Conservation (phyloP, 2,888 invertebrate genomes). For the Oscheius sp. region DNA sequence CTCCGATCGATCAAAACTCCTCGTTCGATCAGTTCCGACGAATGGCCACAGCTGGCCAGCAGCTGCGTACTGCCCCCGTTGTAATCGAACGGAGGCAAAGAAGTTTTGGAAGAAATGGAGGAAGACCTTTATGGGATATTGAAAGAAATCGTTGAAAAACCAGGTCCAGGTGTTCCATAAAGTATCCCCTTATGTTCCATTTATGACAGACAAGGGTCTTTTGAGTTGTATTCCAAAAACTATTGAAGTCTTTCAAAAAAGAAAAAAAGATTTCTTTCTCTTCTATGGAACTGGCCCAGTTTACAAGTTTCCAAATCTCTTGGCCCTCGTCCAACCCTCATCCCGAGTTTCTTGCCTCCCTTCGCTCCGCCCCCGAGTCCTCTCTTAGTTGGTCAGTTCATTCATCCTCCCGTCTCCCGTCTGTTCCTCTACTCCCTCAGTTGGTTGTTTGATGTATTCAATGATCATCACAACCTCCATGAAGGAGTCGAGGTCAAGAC, state of each 20-base stretch:
- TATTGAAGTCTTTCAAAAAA: too few species aligned
- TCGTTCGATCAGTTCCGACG: background rate
- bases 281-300: background rate
- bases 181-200: too few species aligned
- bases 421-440: slow-evolving; percentile 23
- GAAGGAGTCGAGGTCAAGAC: slow-evolving; percentile 23
- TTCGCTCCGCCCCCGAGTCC: slow-evolving; percentile 7
- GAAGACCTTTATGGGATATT: too few species aligned
- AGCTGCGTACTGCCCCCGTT: slow-evolving; percentile 23
- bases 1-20: background rate
- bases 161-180: too few species aligned
- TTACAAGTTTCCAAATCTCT: slow-evolving; percentile 9
- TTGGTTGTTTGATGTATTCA: slow-evolving; percentile 13
- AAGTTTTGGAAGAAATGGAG: slow-evolving; percentile 2
- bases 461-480: slow-evolving; percentile 26
- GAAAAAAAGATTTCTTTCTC: background rate
- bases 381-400: slow-evolving; percentile 2
- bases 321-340: background rate
- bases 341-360: background rate
- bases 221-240: too few species aligned
- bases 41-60: slow-evolving; percentile 27
- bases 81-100: slow-evolving; percentile 19
- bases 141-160: too few species aligned
- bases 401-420: background rate
- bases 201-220: too few species aligned